Base-by-base conservation (phyloP, 2,797 vertebrate species). In the Gadopsis marmoratus region DNA sequence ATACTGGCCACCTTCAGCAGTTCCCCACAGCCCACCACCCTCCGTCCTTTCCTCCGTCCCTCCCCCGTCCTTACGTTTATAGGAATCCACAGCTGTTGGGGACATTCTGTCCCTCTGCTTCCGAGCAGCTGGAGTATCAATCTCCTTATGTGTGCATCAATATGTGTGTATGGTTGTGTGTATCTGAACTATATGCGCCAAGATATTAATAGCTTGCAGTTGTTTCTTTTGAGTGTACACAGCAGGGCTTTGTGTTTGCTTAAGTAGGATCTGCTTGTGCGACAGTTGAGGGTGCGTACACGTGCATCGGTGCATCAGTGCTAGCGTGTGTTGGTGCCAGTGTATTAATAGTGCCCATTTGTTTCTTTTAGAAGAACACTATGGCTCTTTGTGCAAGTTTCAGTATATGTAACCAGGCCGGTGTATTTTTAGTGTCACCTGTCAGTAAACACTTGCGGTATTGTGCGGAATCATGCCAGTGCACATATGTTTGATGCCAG, bases 161-260 rank as follows among this genome's bases (percentile, higher is more conserved):
- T 86, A 72, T 74, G 75, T 76, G 71, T 65, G 82, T 48, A 56
- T 64, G 67, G 21, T 13, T 79, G 71, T 87, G 84, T 82, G 73
- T 75, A 77, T 86, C 79, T 77, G 77, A 86, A 83, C 79, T 58
- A 54, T 82, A 68, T 48, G 64, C 33, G 73, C 86, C 78, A 77
- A 87, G 86, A 89, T 93, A 94, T 93, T 92, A 93, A 92, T 94
- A 93, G 89, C 74, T 74, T 86, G 88, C 92, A 94, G 90, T 92
- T 94, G 94, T 91, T 92, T 89, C 93, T 82, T 90, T 69, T 82
- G 81, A 88, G 88, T 89, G 84, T 90, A 92, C 83, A 94, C 89
- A 94, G 88, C 90, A 90, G 88, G 84, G 90, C 92, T 93, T 93
- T 94, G 93, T 94, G 92, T 93, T 94, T 94, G 93, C 90, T 89